Evolutionary conservation across 2,113 vertebrate species (phyloP), one percentile per base, ranked within the genome.

Genomic region (Monopterus albus): DNA sequence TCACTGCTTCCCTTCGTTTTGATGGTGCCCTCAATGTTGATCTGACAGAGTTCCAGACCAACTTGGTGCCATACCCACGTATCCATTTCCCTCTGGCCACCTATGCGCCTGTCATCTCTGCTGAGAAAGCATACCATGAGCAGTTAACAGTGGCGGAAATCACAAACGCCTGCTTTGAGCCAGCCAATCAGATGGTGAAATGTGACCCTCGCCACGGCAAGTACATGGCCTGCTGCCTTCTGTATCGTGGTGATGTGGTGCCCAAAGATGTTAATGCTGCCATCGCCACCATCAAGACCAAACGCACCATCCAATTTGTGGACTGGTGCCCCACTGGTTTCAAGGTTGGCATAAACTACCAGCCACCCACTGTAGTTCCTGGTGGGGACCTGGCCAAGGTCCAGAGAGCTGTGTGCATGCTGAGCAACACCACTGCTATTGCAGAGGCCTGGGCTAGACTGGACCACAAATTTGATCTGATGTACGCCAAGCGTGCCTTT

Each of bases 1-100:
- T 93, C 79, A 96, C 95, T 0, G 95, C 95, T 0, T 96, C 95
- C 0, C 88, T 96, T 21, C 82, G 95, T 13, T 97, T 96, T 1
- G 95, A 96, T 0, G 96, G 95, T 5, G 96, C 95, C 35, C 92
- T 96, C 31, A 96, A 96, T 0, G 95, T 96, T 0, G 95, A 96
- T 68, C 92, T 96, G 63, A 96, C 95, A 0, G 96, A 96, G 75
- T 97, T 97, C 88, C 96, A 96, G 91, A 93, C 90, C 87, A 92
- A 92, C 84, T 79, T 82, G 86, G 92, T 91, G 69, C 91, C 88
- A 31, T 91, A 92, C 1, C 91, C 91, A 15, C 91, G 90, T 62
- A 92, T 91, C 81, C 91, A 89, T 47, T 91, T 92, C 87, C 91
- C 89, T 5, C 71, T 90, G 74, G 91, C 88, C 67, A 88, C 94